phyloP scores from a whole-genome alignment of 2,888 invertebrate species.

The Branchellion lobata region DNA sequence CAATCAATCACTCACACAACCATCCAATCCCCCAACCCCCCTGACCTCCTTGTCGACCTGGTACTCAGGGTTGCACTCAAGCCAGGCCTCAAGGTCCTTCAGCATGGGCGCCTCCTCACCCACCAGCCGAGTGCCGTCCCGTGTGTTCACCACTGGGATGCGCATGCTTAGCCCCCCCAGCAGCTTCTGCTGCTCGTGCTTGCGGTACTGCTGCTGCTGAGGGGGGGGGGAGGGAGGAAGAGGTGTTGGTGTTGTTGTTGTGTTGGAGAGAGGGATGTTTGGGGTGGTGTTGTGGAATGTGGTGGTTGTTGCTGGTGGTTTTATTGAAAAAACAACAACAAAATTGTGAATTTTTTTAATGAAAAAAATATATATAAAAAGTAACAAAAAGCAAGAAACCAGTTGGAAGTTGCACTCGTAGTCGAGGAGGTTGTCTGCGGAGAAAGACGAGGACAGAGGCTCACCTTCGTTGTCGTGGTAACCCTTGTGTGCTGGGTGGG shows the following conservation, averaged over 20 bases:
- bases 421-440: neutral
- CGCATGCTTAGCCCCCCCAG: neutral
- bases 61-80: constrained; percentile 41
- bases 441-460: neutral
- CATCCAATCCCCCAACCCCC: neutral
- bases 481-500: neutral
- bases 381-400: neutral
- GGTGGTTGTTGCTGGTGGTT: too few species aligned
- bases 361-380: too few species aligned
- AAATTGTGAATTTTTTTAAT: too few species aligned
- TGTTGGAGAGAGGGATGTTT: neutral
- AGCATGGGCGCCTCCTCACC: constrained; percentile 44
- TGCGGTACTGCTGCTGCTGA: neutral
- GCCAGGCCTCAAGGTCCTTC: constrained; percentile 40
- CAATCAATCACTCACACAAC: neutral
- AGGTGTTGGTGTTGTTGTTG: neutral
- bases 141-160: constrained; percentile 37
- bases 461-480: constrained; percentile 12
- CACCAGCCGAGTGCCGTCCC: constrained; percentile 31
- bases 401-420: constrained; percentile 1
- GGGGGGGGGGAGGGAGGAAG: neutral
- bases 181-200: constrained; percentile 20
- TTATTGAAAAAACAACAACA: too few species aligned
- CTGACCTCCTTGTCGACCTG: constrained; percentile 31
- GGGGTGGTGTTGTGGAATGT: too few species aligned